Base-by-base conservation (phyloP, 37 sponge, comb jelly and placozoan genomes). In the Crambe crambe region DNA sequence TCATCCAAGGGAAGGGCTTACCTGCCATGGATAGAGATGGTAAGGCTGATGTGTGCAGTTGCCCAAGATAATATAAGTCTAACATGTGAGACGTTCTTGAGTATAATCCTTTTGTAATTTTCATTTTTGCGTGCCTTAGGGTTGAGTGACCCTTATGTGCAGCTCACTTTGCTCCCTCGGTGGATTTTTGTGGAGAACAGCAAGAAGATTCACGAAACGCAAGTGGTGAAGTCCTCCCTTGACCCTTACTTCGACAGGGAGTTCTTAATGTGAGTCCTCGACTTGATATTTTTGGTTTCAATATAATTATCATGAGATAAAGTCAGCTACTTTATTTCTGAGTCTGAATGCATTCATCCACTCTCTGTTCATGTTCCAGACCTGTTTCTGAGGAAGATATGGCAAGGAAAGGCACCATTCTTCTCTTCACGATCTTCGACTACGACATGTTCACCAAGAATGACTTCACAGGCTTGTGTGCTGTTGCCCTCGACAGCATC, bases 71-170 rank as follows among this genome's bases (percentile, higher is more conserved):
- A 12, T 15, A 47, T 47, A 47, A n/a, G n/a, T 47, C 51, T 47
- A 12, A 12, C 12, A 47, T 47, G 6, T 47, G 51, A 47, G 51
- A 47, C 12, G 51, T 47, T 15, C n/a, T n/a, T n/a, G n/a, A n/a
- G n/a, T n/a, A n/a, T n/a, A n/a, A n/a, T n/a, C n/a, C n/a, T n/a
- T n/a, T n/a, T n/a, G n/a, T n/a, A n/a, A n/a, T n/a, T n/a, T n/a
- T n/a, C n/a, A n/a, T n/a, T n/a, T n/a, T n/a, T n/a, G n/a, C n/a
- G n/a, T n/a, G n/a, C n/a, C n/a, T n/a, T 29, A 85, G 86, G 86
- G 27, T 58, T 37, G 21, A 87, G 87, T 69, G 87, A 87, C 56
- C 87, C 87, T 9, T 87, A 54, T 80, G 81, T 80, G n/a, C 60
- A 68, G 70, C 21, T 80, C 15, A 44, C 62, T 3, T 34, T 87